These are phyloP conservation scores for Leptopilina clavipes DNA, from an alignment of 1,140 invertebrate genomes.

Conservation along the genomic window DNA sequence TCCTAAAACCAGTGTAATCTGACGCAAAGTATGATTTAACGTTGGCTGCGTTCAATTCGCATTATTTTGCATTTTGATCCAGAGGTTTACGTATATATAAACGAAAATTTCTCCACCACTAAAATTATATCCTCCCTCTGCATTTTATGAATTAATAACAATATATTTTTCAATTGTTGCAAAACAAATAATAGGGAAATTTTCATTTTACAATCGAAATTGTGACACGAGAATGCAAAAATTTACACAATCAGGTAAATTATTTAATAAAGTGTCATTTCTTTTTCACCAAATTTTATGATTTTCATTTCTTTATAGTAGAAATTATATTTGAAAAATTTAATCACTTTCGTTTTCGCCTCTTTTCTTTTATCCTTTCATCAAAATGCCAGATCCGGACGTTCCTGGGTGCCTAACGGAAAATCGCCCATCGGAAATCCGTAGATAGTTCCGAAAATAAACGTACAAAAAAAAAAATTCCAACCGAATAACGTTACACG, in stretches of 20 bases:
- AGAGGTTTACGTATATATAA: not conserved
- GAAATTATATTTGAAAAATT: too few relatives aligned
- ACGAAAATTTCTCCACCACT: slow-evolving; percentile 1
- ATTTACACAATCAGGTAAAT: too few relatives aligned
- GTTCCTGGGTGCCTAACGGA: slow-evolving; percentile 14
- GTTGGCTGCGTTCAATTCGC: slow-evolving; percentile 11
- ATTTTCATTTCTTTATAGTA: too few relatives aligned
- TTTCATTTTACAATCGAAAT: not conserved
- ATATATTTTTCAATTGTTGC: slow-evolving; percentile 2
- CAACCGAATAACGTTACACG: slow-evolving; percentile 18
- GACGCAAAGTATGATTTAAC: slow-evolving; percentile 31
- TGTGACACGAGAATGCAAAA: too few relatives aligned
- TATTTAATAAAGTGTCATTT: too few relatives aligned
- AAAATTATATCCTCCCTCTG: not conserved
- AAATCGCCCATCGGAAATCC: slow-evolving; percentile 26
- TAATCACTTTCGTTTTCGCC: not conserved
- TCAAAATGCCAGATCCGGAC: slow-evolving; percentile 21
- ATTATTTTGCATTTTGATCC: slow-evolving; percentile 30
- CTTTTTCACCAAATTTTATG: too few relatives aligned
- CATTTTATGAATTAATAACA: not conserved
- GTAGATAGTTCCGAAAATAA: slow-evolving; percentile 23
- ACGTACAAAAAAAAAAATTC: slow-evolving; percentile 16
- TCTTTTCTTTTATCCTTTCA: slow-evolving; percentile 2
- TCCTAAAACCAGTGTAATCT: slow-evolving; percentile 28
- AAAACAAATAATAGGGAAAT: not conserved